Evolutionary conservation across 2,888 invertebrate species (phyloP), one percentile per base, ranked within the genome.

Genomic region (Sclerodermus sp.): DNA sequence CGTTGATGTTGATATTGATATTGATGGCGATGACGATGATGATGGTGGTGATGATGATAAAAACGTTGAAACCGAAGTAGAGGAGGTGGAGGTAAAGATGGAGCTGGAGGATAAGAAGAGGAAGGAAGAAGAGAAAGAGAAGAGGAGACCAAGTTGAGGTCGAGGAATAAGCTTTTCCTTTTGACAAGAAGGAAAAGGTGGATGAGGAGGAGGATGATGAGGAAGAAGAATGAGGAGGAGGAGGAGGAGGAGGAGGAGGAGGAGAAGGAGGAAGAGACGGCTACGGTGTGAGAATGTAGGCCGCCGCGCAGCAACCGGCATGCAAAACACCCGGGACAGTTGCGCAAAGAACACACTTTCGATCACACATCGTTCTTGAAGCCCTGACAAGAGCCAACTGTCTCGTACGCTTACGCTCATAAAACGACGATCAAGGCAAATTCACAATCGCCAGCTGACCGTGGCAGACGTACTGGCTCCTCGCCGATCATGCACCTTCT

Each of bases 311-410:
- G 47, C 53, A 51, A 55, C 62, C 61, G 60, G 55, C 53, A 54
- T 47, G 45, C 49, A 46, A 42, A 47, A 49, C 49, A 60, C 53
- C 48, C 55, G 53, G 54, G 50, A 49, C 53, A 47, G 50, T 48
- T 47, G 51, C 47, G 47, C 51, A 42, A 48, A 51, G 48, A 51
- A 42, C 48, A 52, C 47, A 58, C 52, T 58, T 45, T 58, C 58
- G 45, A 47, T 42, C 46, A 41, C 55, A 55, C 71, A 71, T 70
- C 68, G 59, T 70, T 60, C 57, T 60, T 47, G 60, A 65, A 64
- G 63, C 66, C 62, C 70, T 64, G 69, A 64, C 67, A 56, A 68
- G 58, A 62, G 70, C 68, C 68, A 64, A 72, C 68, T 71, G 64
- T 53, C 15, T 34, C 29, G 34, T n/a, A 13, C 34, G 34, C 58